A percentile compares a stretch with the other conserved stretches of the same genome.
Conservation (phyloP, 1,140 invertebrate species). For the Zaprionus ghesquierei region DNA sequence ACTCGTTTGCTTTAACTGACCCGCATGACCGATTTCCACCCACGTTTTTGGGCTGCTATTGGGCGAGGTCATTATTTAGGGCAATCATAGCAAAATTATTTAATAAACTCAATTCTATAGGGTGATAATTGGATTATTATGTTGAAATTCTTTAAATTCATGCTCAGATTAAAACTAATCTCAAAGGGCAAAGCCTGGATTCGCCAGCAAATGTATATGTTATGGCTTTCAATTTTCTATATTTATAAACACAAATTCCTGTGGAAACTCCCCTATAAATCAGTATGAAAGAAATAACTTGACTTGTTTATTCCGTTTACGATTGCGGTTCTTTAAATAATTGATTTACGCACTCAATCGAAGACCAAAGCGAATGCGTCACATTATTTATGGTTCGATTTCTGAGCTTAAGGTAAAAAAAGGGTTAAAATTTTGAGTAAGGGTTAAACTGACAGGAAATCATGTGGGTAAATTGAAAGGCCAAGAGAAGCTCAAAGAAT, state of each 20-base stretch:
- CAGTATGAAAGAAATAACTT: not conserved
- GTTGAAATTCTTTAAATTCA: not conserved
- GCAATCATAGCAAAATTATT: not conserved
- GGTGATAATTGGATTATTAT: not conserved
- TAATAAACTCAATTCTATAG: not conserved
- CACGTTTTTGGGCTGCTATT: slow-evolving; percentile 31
- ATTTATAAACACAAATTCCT: not conserved
- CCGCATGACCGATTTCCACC: slow-evolving; percentile 4
- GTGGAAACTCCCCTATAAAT: not conserved
- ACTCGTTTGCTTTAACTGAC: slow-evolving; percentile 46
- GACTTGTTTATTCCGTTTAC: not conserved
- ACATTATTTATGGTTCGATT: not conserved
- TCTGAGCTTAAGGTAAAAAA: too few species aligned
- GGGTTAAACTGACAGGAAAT: not conserved
- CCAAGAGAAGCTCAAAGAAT: too few species aligned
- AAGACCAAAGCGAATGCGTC: not conserved
- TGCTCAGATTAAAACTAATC: too few species aligned
- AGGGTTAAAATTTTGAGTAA: too few species aligned
- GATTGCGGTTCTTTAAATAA: not conserved
- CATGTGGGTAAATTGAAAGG: not conserved
- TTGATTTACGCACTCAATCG: not conserved
- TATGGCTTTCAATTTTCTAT: not conserved
- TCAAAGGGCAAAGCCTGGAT: too few species aligned
- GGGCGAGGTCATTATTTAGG: slow-evolving; percentile 48
- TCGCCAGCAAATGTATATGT: not conserved